These are phyloP conservation scores for Lasioglossum figueresi DNA, from an alignment of 2,888 invertebrate species.

Conservation along the genomic window DNA sequence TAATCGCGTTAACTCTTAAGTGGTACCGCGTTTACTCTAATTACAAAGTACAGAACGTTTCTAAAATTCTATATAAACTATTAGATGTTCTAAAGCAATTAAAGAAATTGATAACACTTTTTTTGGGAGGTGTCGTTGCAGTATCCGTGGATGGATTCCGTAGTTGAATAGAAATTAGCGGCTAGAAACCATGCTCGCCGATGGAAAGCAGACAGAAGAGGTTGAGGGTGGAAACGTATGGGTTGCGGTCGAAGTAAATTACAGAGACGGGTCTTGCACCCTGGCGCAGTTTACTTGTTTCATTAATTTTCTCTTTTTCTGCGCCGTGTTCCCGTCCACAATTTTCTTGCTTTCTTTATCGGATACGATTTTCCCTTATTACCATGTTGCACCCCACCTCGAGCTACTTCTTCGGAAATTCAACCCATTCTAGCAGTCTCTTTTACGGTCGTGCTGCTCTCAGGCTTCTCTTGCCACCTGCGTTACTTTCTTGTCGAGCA, in stretches of 20 bases:
- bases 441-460: background rate
- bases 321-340: background rate
- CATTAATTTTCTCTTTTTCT: constrained; percentile 67
- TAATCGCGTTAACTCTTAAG: constrained; percentile 40
- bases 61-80: background rate
- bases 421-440: background rate
- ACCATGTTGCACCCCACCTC: constrained; percentile 19
- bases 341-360: constrained; percentile 28
- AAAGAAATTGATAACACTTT: background rate
- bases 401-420: constrained; percentile 3
- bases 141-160: constrained; percentile 37
- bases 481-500: background rate
- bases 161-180: constrained; percentile 63
- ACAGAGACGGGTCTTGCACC: constrained; percentile 63
- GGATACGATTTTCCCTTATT: constrained; percentile 35
- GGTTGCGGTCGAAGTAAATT: constrained; percentile 73
- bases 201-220: constrained; percentile 31
- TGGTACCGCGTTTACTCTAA: background rate
- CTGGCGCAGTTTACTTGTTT: constrained; percentile 70
- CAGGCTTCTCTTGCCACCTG: background rate
- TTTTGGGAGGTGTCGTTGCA: constrained; percentile 31
- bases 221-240: constrained; percentile 50
- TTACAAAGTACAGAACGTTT: background rate
- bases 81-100: background rate
- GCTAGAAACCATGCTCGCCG: constrained; percentile 20